phyloP scores from a whole-genome alignment of 2,113 vertebrate genomes.

The Macrotis lagotis region DNA sequence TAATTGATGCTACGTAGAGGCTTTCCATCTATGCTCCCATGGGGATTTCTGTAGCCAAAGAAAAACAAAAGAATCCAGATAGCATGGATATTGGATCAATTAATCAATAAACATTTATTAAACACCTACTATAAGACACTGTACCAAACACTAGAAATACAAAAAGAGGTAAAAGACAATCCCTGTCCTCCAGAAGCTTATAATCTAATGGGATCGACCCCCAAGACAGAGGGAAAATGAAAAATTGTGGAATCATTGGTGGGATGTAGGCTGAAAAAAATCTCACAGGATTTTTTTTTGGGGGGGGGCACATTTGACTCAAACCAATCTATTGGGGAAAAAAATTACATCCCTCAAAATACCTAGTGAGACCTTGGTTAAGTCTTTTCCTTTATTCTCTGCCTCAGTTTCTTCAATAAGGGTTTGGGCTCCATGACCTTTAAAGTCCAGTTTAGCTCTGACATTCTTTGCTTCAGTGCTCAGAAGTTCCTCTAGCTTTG shows the following conservation, averaged over 20 bases:
- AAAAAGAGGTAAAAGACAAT: not conserved
- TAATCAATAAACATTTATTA: not conserved
- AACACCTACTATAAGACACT: not conserved
- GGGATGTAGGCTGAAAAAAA: not conserved
- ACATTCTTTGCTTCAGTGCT: not conserved
- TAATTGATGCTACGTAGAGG: not conserved
- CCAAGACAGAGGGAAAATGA: not conserved
- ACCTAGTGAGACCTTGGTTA: not conserved
- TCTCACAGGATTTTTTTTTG: not conserved
- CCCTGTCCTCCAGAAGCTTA: not conserved
- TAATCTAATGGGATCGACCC: not conserved
- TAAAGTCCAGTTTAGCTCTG: not conserved
- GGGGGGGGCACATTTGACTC: not conserved
- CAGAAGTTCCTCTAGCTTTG: not conserved
- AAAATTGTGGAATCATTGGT: not conserved
- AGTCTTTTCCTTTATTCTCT: not conserved
- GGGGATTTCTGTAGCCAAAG: not conserved
- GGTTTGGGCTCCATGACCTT: not conserved
- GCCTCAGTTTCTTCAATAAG: not conserved
- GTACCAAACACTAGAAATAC: not conserved
- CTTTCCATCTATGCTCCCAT: not conserved
- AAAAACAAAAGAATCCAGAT: not conserved
- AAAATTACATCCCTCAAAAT: not conserved
- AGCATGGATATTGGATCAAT: not conserved
- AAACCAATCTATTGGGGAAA: not conserved